A percentile compares a stretch with the other conserved stretches of the same genome.
phyloP scores from a whole-genome alignment of 2,797 vertebrate species.

The Intellagama lesueurii region DNA sequence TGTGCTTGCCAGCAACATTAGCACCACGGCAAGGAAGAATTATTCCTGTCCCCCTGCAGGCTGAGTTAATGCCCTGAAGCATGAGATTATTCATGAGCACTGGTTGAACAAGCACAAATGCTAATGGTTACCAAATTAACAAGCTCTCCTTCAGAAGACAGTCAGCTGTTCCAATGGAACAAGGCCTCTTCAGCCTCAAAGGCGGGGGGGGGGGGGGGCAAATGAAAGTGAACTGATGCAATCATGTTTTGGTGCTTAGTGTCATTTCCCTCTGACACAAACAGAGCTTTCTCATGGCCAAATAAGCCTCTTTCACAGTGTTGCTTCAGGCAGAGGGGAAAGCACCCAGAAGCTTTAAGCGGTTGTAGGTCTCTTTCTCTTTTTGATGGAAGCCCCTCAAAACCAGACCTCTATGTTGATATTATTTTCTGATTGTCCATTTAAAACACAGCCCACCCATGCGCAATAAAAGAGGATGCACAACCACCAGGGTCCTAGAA shows the following conservation, averaged over 20 bases:
- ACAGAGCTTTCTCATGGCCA: not conserved
- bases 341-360: not conserved
- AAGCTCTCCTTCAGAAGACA: constrained; percentile 19
- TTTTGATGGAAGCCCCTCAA: not conserved
- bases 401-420: not conserved
- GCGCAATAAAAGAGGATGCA: not conserved
- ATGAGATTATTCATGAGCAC: constrained; percentile 13
- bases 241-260: fast-evolving
- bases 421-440: not conserved
- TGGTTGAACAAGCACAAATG: constrained; percentile 7
- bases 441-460: not conserved
- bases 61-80: constrained; percentile 8
- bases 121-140: constrained; percentile 18
- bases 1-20: not conserved
- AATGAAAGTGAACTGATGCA: fast-evolving
- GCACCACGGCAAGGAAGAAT: constrained; percentile 8
- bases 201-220: not conserved
- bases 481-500: too few relatives aligned
- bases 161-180: not conserved
- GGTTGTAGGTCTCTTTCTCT: too few relatives aligned
- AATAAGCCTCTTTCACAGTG: not conserved
- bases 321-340: not conserved
- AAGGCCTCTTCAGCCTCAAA: not conserved
- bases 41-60: not conserved
- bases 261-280: not conserved